Conservation (phyloP, 2,113 vertebrate genomes). For the Nipponia nippon region DNA sequence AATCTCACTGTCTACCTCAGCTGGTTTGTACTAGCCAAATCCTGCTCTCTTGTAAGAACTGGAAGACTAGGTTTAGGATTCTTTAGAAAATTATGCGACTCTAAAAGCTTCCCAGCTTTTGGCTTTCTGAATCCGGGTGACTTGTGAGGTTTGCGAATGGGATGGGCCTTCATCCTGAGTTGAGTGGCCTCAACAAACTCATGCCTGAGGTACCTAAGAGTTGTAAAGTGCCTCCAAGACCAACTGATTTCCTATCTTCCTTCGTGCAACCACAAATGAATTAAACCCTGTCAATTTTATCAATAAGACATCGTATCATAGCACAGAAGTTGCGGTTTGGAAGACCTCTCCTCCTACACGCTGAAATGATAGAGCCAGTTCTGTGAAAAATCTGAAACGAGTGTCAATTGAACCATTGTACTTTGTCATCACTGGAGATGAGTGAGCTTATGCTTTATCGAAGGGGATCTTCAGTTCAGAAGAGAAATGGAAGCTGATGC, state of each 20-base stretch:
- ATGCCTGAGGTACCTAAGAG: background rate
- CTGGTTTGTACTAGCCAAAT: background rate
- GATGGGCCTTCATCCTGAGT: background rate
- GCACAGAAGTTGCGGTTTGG: background rate
- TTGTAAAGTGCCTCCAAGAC: background rate
- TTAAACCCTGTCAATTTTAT: background rate
- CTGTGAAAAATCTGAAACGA: background rate
- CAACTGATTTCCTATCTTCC: background rate
- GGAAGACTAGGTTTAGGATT: background rate
- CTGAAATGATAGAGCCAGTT: fast-evolving
- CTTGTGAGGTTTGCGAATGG: background rate
- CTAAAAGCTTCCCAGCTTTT: background rate
- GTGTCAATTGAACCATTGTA: background rate
- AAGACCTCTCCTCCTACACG: background rate
- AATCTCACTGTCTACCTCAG: background rate
- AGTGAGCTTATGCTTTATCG: background rate
- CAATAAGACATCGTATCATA: background rate
- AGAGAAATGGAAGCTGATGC: background rate
- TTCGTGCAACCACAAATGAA: background rate
- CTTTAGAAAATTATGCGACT: background rate
- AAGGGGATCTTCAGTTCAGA: background rate
- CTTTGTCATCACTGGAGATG: background rate
- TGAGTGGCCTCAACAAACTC: background rate
- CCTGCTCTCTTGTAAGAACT: background rate
- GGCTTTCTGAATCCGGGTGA: background rate